Evolutionary conservation across 2,797 vertebrate genomes (phyloP).

Genomic region (Prionace glauca): DNA sequence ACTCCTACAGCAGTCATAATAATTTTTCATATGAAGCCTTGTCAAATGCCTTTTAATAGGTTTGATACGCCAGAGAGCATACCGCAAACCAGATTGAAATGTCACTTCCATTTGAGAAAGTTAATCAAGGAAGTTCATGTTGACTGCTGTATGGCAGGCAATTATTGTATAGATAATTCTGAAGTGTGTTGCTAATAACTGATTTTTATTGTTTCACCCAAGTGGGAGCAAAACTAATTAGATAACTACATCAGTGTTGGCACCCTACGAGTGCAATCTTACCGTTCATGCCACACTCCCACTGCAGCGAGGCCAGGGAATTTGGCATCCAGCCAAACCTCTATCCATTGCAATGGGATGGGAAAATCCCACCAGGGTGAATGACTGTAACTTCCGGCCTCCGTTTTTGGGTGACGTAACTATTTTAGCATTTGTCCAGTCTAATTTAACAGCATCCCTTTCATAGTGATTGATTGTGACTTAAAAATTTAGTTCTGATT

Average conservation of each 20-base stretch:
- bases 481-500: neutral
- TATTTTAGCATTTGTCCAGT: neutral
- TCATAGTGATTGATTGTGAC: neutral
- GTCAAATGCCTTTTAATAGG: neutral
- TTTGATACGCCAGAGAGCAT: neutral
- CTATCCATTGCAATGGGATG: too few relatives aligned
- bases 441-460: neutral
- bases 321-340: too few relatives aligned
- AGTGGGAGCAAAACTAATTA: neutral
- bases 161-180: neutral
- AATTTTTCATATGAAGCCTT: neutral
- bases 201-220: neutral
- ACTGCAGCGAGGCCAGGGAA: too few relatives aligned
- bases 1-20: neutral
- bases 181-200: neutral
- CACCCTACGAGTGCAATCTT: neutral
- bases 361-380: too few relatives aligned
- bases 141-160: neutral
- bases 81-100: neutral
- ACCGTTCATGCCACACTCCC: too few relatives aligned
- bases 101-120: too few relatives aligned
- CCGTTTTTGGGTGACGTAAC: neutral
- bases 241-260: neutral
- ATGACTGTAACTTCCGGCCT: too few relatives aligned
- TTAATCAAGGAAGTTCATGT: neutral